phyloP scores from a whole-genome alignment of 2,888 invertebrate species.

The Lissonota sp. region DNA sequence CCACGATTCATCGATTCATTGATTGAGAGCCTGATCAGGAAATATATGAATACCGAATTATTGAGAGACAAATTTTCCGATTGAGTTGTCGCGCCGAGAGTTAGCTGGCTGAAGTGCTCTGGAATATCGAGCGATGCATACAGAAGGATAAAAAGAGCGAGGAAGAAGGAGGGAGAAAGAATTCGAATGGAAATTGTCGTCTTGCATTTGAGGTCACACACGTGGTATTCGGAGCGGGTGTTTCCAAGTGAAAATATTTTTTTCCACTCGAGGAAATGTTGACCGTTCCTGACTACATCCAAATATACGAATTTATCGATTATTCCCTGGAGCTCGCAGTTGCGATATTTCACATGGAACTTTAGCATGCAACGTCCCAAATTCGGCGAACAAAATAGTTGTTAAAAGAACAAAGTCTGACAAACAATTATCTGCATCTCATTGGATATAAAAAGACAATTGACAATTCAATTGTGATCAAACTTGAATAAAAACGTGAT shows the following conservation, averaged over 20 bases:
- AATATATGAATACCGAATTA: neutral
- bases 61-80: constrained; percentile 26
- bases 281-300: constrained; percentile 43
- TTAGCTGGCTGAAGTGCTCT: constrained; percentile 52
- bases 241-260: constrained; percentile 56
- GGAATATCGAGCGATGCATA: neutral
- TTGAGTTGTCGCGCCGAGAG: constrained; percentile 25
- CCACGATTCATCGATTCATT: neutral
- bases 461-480: neutral
- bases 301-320: constrained; percentile 8
- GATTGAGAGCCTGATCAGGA: neutral
- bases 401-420: too few relatives aligned
- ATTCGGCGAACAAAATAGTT: too few relatives aligned
- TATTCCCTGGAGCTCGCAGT: neutral
- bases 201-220: constrained; percentile 62
- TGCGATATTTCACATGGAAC: too few relatives aligned
- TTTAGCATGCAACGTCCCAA: too few relatives aligned
- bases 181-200: constrained; percentile 36
- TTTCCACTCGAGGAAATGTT: constrained; percentile 50
- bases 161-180: constrained; percentile 5
- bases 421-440: too few relatives aligned
- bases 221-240: constrained; percentile 62
- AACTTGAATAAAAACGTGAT: too few relatives aligned
- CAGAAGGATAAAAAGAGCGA: neutral
- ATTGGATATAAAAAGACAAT: neutral